Base-by-base conservation (phyloP, 1,140 invertebrate genomes). In the Caenorhabditis briggsae region DNA sequence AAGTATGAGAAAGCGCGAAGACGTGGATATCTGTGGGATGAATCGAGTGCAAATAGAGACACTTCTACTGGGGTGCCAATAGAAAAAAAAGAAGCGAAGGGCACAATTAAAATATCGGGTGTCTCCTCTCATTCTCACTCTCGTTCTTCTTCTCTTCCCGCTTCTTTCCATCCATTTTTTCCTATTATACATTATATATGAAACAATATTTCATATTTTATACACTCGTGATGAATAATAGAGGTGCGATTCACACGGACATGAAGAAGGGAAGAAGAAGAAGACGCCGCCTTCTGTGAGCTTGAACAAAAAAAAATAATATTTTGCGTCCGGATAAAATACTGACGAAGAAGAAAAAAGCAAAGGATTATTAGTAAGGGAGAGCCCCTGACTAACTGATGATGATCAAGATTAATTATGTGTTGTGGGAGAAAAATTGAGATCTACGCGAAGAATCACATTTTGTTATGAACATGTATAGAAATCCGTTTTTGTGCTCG, bases 71-170 rank as follows among this genome's bases (percentile, higher is more conserved):
- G 33, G 33, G 9, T 61, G 18, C 46, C 46, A 78, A 78, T 78
- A 50, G 70, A 78, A 78, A 14, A 61, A 61, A 23, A 61, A 78
- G 70, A 50, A 78, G 70, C 46, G 70, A 78, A 78, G 70, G 70
- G 70, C 70, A 78, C 70, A 78, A 78, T 78, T 78, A 78, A 78
- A 78, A 78, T 78, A 78, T 78, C 70, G 70, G 70, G 70, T 78
- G 70, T 78, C 70, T 53, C 33, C 50, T 53, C 50, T 70, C 65
- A 43, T 64, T 64, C 59, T 64, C 59, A 64, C 33, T 70, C 43
- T 78, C 70, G 70, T 78, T 78, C 70, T 50, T 25, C 33, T 48
- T 14, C 53, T 46, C 14, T 53, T 78, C 41, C 70, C 23, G 11
- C 14, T 48, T 14, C 41, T 33, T 41, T 78, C 53, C 16, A 46